These are phyloP conservation scores for Drosophila jambulina DNA, from an alignment of 1,140 invertebrate species.

Conservation along the genomic window DNA sequence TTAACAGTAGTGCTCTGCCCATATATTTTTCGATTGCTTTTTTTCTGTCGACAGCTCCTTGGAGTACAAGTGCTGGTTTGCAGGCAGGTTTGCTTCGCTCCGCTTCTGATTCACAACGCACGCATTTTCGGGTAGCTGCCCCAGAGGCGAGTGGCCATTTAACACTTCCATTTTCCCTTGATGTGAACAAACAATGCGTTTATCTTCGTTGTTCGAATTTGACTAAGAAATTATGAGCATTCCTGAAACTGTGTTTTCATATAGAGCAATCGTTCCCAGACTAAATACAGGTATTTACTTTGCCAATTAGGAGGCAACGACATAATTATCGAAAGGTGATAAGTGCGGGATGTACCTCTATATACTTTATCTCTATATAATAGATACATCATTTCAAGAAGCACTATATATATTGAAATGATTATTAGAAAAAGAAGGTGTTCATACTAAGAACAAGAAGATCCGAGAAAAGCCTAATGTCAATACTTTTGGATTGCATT, in stretches of 20 bases:
- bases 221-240: conserved; percentile 35
- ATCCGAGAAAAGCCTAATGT: too few relatives aligned
- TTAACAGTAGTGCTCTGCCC: not conserved
- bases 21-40: not conserved
- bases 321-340: conserved; percentile 43
- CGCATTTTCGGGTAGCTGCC: conserved; percentile 12
- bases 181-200: conserved; percentile 42
- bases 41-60: not conserved
- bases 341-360: conserved; percentile 5
- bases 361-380: not conserved
- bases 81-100: conserved; percentile 8
- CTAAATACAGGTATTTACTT: conserved; percentile 29
- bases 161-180: conserved; percentile 46
- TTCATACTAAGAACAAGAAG: too few relatives aligned
- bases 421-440: too few relatives aligned
- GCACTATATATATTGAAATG: too few relatives aligned
- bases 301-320: conserved; percentile 36
- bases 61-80: not conserved
- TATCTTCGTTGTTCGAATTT: conserved; percentile 18
- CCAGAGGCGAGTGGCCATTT: conserved; percentile 42
- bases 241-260: conserved; percentile 20
- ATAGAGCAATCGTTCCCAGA: conserved; percentile 22
- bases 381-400: too few relatives aligned
- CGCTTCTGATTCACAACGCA: conserved; percentile 29
- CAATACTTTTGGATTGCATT: too few relatives aligned